A percentile compares a stretch with the other conserved stretches of the same genome.
These are phyloP conservation scores for Drosophila macrospina DNA, from an alignment of 2,888 invertebrate species.

Conservation along the genomic window DNA sequence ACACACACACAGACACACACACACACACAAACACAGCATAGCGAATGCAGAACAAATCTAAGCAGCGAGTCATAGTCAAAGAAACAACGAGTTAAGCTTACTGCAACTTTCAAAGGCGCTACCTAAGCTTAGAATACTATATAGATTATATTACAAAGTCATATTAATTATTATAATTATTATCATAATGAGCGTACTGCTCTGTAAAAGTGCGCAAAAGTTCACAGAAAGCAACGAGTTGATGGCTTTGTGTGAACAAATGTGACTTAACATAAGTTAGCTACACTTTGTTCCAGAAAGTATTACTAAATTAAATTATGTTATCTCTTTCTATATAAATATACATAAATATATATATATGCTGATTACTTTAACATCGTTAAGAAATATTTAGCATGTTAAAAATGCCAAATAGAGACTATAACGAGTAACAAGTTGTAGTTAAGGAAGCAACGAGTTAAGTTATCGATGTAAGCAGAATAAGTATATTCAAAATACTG, in stretches of 20 bases:
- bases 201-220: neutral
- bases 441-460: too few species aligned
- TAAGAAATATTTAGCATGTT: too few species aligned
- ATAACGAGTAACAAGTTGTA: too few species aligned
- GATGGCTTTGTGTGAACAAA: neutral
- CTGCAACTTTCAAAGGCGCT: conserved; percentile 7
- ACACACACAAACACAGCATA: neutral
- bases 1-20: conserved; percentile 9
- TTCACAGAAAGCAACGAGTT: neutral
- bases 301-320: too few species aligned
- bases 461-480: too few species aligned
- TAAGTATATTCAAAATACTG: too few species aligned
- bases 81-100: conserved; percentile 7
- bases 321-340: too few species aligned
- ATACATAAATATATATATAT: too few species aligned
- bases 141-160: neutral
- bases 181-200: neutral
- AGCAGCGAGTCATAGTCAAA: conserved; percentile 10
- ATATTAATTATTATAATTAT: neutral
- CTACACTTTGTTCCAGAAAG: neutral
- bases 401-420: too few species aligned
- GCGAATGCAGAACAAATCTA: conserved; percentile 19
- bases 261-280: neutral
- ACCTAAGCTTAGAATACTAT: neutral
- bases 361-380: too few species aligned